Evolutionary conservation across 1,140 invertebrate species (phyloP).

Genomic region (Sarcophaga bullata): DNA sequence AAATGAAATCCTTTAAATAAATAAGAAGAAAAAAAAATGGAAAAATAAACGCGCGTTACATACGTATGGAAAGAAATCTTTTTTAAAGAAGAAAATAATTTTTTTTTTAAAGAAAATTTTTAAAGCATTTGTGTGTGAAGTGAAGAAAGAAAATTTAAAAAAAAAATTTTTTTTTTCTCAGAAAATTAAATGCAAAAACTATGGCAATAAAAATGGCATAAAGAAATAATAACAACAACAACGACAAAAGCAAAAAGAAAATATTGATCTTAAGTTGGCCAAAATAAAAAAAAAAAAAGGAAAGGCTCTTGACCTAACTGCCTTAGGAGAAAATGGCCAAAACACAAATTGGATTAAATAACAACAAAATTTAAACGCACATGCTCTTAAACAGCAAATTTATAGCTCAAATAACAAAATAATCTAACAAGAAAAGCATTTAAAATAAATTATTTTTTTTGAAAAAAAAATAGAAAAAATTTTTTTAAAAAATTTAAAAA

Average conservation of each 20-base stretch:
- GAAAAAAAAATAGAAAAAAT: no score
- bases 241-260: constrained; percentile 6
- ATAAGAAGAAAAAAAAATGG: constrained; percentile 13
- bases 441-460: not conserved
- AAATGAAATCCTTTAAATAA: not conserved
- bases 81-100: not conserved
- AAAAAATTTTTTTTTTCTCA: not conserved
- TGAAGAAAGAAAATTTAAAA: not conserved
- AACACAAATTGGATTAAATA: constrained; percentile 16
- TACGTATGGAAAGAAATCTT: not conserved
- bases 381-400: not conserved
- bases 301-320: not conserved
- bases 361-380: not conserved
- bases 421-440: not conserved
- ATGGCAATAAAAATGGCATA: constrained; percentile 14
- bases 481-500: no score
- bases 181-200: not conserved
- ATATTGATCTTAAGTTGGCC: not conserved
- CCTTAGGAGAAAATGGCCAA: constrained; percentile 11
- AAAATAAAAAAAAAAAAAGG: not conserved
- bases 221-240: not conserved
- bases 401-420: not conserved
- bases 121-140: not conserved
- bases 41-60: constrained; percentile 35
- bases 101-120: not conserved